A percentile compares a stretch with the other conserved stretches of the same genome.
These are phyloP conservation scores for Petromus typicus DNA, from an alignment of 2,113 vertebrate genomes.

Conservation along the genomic window DNA sequence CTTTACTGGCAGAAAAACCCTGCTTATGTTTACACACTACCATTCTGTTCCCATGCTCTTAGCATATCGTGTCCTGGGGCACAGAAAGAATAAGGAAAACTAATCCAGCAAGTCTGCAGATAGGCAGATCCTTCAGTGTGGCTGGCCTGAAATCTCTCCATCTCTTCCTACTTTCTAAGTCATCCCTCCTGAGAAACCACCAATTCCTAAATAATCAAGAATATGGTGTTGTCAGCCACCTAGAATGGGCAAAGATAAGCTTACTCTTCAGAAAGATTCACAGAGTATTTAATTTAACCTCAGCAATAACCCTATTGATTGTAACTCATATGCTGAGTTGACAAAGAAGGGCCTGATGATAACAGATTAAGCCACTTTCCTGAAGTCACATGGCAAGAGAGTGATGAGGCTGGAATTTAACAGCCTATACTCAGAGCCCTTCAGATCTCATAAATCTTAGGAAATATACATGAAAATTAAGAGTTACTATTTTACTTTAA, in stretches of 20 bases:
- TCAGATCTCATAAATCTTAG: neutral
- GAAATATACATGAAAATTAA: neutral
- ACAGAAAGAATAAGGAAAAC: neutral
- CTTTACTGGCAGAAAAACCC: neutral
- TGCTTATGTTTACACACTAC: neutral
- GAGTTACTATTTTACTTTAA: neutral
- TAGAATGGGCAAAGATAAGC: neutral
- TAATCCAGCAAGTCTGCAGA: neutral
- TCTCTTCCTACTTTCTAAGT: neutral
- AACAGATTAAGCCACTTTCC: neutral
- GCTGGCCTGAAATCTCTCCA: neutral
- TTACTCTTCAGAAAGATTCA: neutral
- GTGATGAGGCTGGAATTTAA: neutral
- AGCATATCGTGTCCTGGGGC: neutral
- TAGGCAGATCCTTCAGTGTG: neutral
- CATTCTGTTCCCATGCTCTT: neutral
- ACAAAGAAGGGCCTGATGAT: slow-evolving; percentile 40
- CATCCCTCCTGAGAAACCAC: slow-evolving; percentile 1
- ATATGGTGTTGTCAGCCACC: neutral
- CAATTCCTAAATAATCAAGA: neutral
- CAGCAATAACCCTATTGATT: neutral
- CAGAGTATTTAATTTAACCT: neutral
- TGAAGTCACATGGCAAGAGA: neutral
- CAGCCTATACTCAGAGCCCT: neutral
- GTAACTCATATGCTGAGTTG: neutral